Evolutionary conservation across 2,797 vertebrate genomes (phyloP).

Genomic region (Myotis myotis): DNA sequence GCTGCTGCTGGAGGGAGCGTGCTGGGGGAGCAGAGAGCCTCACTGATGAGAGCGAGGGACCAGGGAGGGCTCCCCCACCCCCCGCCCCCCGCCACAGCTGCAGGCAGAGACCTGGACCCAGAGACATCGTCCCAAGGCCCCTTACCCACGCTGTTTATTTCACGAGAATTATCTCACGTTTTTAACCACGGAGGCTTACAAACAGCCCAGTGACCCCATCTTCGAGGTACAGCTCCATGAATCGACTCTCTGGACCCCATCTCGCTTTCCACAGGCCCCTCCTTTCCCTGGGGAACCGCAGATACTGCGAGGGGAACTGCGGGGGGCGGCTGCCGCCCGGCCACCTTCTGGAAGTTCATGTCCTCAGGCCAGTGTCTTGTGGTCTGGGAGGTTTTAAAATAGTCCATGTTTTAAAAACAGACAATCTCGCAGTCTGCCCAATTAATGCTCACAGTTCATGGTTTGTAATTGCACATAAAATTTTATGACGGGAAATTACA

Average conservation of each 20-base stretch:
- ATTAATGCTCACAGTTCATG: constrained; percentile 71
- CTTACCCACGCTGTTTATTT: neutral
- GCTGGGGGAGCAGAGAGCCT: neutral
- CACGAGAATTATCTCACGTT: neutral
- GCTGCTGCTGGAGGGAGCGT: neutral
- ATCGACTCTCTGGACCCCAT: fast-evolving
- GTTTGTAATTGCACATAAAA: constrained; percentile 71
- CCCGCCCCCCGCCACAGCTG: too few relatives aligned
- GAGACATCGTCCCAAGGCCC: neutral
- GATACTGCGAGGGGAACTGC: neutral
- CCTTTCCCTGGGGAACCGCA: neutral
- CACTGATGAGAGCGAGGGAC: too few relatives aligned
- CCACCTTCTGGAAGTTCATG: neutral
- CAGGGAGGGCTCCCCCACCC: fast-evolving
- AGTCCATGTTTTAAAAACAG: constrained; percentile 62
- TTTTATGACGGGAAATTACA: constrained; percentile 74
- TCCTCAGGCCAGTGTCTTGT: constrained; percentile 5
- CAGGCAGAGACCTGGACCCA: neutral
- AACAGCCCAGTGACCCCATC: too few relatives aligned
- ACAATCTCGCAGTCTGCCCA: constrained; percentile 47
- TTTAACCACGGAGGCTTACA: neutral
- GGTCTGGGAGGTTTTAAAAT: constrained; percentile 53
- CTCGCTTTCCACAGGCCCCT: neutral
- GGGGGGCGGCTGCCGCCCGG: neutral
- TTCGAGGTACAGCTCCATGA: neutral